Conservation (phyloP, 2,888 invertebrate species). For the Eupithecia abbreviata region DNA sequence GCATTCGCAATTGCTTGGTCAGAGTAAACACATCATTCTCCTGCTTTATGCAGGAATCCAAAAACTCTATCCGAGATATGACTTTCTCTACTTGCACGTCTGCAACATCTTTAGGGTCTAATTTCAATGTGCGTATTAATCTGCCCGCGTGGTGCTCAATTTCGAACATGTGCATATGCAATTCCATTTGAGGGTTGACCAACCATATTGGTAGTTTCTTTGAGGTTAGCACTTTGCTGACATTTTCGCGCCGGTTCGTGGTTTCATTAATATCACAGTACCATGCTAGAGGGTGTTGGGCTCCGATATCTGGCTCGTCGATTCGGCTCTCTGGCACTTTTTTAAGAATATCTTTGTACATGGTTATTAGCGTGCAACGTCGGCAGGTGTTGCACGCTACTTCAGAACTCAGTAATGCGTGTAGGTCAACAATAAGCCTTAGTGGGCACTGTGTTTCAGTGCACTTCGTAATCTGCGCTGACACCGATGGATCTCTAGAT, state of each 20-base stretch:
- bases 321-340: neutral
- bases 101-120: neutral
- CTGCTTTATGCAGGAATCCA: neutral
- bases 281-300: neutral
- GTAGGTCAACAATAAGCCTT: neutral
- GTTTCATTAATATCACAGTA: accelerated
- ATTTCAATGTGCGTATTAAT: neutral
- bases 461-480: too few species aligned
- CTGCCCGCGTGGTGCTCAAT: neutral
- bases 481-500: neutral
- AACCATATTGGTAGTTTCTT: neutral
- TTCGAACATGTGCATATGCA: neutral
- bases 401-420: neutral
- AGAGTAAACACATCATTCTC: neutral
- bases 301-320: neutral
- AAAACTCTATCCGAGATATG: neutral
- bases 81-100: neutral
- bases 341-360: neutral
- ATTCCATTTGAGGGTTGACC: neutral
- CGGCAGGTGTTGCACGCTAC: neutral
- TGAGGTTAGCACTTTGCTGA: neutral
- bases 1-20: too few species aligned
- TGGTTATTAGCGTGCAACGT: neutral
- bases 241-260: neutral
- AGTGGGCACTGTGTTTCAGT: neutral